A percentile compares a stretch with the other conserved stretches of the same genome.
phyloP scores from a whole-genome alignment of 2,797 vertebrate genomes.

The Agapornis canus region DNA sequence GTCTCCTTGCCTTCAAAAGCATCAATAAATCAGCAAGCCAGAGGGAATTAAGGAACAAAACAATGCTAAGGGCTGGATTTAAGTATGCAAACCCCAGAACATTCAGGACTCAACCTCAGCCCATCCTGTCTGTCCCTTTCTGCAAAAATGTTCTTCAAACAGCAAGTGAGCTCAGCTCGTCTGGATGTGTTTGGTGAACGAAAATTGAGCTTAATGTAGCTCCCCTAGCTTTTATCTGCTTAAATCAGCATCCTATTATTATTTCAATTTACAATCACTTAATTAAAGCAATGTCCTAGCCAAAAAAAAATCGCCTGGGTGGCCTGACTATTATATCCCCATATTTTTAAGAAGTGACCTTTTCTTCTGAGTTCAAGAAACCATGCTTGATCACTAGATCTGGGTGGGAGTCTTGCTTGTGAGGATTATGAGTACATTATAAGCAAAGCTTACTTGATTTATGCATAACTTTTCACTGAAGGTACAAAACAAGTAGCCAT shows the following conservation, averaged over 20 bases:
- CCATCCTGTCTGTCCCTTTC: background rate
- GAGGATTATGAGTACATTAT: constrained; percentile 28
- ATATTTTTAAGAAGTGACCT: constrained; percentile 30
- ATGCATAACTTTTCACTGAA: constrained; percentile 32
- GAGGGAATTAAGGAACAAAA: constrained; percentile 22
- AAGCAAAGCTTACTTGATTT: constrained; percentile 36
- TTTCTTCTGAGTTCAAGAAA: constrained; percentile 43
- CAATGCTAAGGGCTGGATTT: background rate
- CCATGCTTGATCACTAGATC: background rate
- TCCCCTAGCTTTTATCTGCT: constrained; percentile 13
- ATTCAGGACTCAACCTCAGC: background rate
- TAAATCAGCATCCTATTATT: constrained; percentile 26
- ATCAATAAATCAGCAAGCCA: constrained; percentile 31
- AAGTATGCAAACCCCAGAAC: background rate
- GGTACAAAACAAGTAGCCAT: constrained; percentile 51
- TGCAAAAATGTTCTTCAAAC: constrained; percentile 11
- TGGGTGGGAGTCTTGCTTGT: constrained; percentile 25
- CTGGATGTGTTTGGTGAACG: background rate
- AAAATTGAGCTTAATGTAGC: constrained; percentile 5
- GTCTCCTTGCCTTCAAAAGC: background rate
- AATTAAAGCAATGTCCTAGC: constrained; percentile 14
- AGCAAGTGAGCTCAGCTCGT: background rate
- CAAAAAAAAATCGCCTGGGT: constrained; percentile 31
- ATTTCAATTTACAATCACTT: constrained; percentile 43
- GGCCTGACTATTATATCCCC: constrained; percentile 17